Evolutionary conservation across 2,888 invertebrate species (phyloP).

Genomic region (Himalopsyche tibetana): DNA sequence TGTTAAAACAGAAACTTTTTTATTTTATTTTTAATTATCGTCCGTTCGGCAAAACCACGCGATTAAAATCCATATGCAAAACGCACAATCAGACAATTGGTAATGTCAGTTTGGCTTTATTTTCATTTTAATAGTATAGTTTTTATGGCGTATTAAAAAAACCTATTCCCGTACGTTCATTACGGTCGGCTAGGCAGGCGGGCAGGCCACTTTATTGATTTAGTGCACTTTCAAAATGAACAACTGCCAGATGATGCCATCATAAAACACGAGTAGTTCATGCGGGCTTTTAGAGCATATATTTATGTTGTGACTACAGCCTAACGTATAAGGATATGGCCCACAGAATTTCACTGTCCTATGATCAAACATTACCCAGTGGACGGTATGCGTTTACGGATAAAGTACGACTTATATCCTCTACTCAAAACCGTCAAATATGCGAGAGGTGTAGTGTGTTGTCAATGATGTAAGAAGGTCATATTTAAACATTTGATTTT

Average conservation of each 20-base stretch:
- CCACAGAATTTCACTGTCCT: background rate
- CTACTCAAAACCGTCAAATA: no score
- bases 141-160: constrained; percentile 17
- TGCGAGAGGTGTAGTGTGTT: no score
- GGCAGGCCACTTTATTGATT: constrained; percentile 56
- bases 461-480: no score
- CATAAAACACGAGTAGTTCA: constrained; percentile 58
- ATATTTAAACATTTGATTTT: no score
- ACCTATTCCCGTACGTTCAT: constrained; percentile 4
- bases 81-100: background rate
- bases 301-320: constrained; percentile 53
- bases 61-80: background rate
- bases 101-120: constrained; percentile 20
- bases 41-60: no score
- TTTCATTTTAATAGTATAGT: background rate
- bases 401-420: no score
- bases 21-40: no score
- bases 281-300: constrained; percentile 59
- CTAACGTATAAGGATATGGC: background rate
- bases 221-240: constrained; percentile 58
- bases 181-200: background rate
- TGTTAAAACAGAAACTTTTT: no score
- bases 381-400: no score
- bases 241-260: constrained; percentile 62
- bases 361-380: background rate